A percentile compares a stretch with the other conserved stretches of the same genome.
Evolutionary conservation across 2,113 vertebrate species (phyloP).

Genomic region (Brevimyrus niger): DNA sequence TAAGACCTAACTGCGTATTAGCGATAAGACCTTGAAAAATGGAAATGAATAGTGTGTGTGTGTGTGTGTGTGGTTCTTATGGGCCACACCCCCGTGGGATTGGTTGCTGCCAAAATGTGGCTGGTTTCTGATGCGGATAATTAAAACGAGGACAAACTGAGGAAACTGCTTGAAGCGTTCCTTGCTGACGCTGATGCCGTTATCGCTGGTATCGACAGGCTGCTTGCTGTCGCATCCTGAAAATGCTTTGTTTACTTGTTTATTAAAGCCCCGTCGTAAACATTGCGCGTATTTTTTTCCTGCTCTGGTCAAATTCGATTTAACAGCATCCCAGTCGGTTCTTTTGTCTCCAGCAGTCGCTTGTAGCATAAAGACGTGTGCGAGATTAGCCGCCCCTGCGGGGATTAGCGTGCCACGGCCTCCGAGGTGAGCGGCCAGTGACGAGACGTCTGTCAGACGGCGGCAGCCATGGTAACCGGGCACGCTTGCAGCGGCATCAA

Average conservation of each 20-base stretch:
- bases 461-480: not conserved
- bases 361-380: not conserved
- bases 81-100: not conserved
- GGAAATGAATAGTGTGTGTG: not conserved
- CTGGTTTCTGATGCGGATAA: not conserved
- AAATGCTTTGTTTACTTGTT: not conserved
- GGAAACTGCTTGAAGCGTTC: not conserved
- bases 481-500: not conserved
- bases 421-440: not conserved
- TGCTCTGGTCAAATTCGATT: not conserved
- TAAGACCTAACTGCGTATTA: not conserved
- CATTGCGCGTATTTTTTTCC: not conserved
- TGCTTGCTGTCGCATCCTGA: not conserved
- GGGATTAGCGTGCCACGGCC: conserved; percentile 33
- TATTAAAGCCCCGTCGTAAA: not conserved
- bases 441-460: not conserved
- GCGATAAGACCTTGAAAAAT: not conserved
- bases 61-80: not conserved
- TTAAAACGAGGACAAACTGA: not conserved
- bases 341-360: not conserved
- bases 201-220: not conserved
- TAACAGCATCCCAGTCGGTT: not conserved
- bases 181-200: not conserved
- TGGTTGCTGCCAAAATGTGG: not conserved
- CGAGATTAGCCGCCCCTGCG: conserved; percentile 48